Percentiles rank a stretch among this genome's conserved stretches.
phyloP scores from a whole-genome alignment of 2,113 vertebrate genomes.

The Taurulus bubalis region DNA sequence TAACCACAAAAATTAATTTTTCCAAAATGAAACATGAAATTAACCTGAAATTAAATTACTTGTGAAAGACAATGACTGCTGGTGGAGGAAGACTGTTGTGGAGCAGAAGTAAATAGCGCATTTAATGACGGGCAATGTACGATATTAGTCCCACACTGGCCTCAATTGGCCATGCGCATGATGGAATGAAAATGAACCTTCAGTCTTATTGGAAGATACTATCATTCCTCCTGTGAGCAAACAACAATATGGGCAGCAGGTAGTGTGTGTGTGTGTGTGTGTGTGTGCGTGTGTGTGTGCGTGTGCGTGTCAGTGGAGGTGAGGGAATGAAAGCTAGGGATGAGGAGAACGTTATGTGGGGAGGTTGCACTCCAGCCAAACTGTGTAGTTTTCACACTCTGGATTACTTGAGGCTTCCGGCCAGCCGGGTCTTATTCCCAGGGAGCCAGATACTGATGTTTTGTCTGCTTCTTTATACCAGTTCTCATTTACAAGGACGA shows the following conservation, averaged over 20 bases:
- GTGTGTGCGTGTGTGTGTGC: constrained; percentile 1
- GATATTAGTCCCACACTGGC: constrained; percentile 35
- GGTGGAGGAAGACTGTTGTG: constrained; percentile 10
- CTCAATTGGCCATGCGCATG: constrained; percentile 43
- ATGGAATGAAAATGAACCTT: constrained; percentile 63
- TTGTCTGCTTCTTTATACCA: too few species aligned
- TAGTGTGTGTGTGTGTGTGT: constrained; percentile 5
- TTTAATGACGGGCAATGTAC: constrained; percentile 38
- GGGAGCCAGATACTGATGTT: neutral
- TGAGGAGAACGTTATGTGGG: neutral
- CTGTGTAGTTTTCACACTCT: constrained; percentile 11
- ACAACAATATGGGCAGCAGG: constrained; percentile 28
- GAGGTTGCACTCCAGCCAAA: constrained; percentile 19
- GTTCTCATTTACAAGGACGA: too few species aligned
- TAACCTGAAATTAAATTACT: constrained; percentile 35
- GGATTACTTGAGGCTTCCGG: constrained; percentile 19
- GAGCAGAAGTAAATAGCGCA: constrained; percentile 42
- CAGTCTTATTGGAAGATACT: constrained; percentile 53
- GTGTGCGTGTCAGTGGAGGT: neutral
- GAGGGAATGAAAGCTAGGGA: neutral
- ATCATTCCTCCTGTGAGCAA: constrained; percentile 43
- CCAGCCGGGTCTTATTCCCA: neutral
- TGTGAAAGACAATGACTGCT: constrained; percentile 29
- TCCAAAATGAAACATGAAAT: constrained; percentile 37
- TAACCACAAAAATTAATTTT: neutral